A percentile compares a stretch with the other conserved stretches of the same genome.
phyloP scores from a whole-genome alignment of 1,140 invertebrate genomes.

The Probaryconus sp. region DNA sequence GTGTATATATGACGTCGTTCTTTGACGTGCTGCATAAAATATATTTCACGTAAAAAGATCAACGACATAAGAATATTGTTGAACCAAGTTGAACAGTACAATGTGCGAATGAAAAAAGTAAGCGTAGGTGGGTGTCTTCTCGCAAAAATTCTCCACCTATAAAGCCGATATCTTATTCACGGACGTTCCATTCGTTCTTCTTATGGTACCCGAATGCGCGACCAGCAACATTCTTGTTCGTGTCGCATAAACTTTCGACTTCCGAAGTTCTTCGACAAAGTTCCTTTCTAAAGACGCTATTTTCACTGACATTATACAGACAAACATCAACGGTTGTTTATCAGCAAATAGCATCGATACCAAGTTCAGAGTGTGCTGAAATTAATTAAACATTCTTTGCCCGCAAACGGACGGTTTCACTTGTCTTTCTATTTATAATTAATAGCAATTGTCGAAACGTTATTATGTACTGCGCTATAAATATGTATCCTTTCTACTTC shows the following conservation, averaged over 20 bases:
- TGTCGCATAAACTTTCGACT: conserved; percentile 72
- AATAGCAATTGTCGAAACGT: no score
- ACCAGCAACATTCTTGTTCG: conserved; percentile 72
- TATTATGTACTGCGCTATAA: neutral
- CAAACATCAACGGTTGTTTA: conserved; percentile 19
- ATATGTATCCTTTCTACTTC: conserved; percentile 13
- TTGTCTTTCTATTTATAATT: conserved; percentile 10
- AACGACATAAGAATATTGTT: conserved; percentile 6
- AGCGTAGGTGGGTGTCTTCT: conserved; percentile 58
- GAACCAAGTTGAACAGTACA: conserved; percentile 12
- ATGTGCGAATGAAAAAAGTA: conserved; percentile 33
- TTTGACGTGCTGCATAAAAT: neutral
- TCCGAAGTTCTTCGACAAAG: conserved; percentile 53
- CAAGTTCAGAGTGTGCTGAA: no score
- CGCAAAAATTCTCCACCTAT: conserved; percentile 71
- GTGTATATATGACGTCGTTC: no score
- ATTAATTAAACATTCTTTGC: no score
- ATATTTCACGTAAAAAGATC: conserved; percentile 9
- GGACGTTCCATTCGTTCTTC: conserved; percentile 76
- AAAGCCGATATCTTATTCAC: conserved; percentile 78
- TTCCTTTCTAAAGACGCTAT: conserved; percentile 41
- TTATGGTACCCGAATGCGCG: conserved; percentile 69
- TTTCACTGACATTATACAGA: conserved; percentile 36
- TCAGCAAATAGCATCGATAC: conserved; percentile 5
- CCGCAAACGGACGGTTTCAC: no score